Evolutionary conservation across 2,888 invertebrate species (phyloP), one percentile per base, ranked within the genome.

Genomic region (Lycophotia porphyrea): DNA sequence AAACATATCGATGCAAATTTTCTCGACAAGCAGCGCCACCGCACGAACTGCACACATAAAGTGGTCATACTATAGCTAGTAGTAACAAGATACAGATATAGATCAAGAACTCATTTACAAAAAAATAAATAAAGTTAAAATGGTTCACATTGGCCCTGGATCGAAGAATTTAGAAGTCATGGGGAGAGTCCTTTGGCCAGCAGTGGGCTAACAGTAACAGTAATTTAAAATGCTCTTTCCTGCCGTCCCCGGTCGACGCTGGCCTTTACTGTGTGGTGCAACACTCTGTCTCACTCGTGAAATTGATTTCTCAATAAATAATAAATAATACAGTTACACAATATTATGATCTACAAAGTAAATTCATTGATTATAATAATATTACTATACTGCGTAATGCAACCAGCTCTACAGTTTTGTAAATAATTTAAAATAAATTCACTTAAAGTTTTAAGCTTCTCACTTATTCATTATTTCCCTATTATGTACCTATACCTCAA

Each of bases 341-440:
- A 74, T 65, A 52, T 65, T 81, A 34, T 18, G 34, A 67, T 63
- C 52, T 61, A 66, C 27, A 61, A 61, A 81, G n/a, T 52, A 49
- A 78, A 70, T 44, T 39, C 1, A 64, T 63, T 55, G 39, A 63
- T 47, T 71, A 9, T 60, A 8, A 36, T 49, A 47, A 31, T 65
- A 49, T 42, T n/a, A 52, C 34, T 58, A 36, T 61, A 61, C 39
- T 61, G 13, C 27, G 82, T 44, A 69, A 82, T 61, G 42, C 64
- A 64, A 65, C 49, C 64, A 72, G 64, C 42, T 72, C 27, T 68
- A 79, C 73, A 55, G 36, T 75, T 81, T 87, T 88, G 87, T 86
- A 87, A 87, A 84, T 87, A 84, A 68, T 77, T 84, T 71, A 63
- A 84, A 86, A 86, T 87, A 86, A 87, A 87, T 84, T 82, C 69